These are phyloP conservation scores for Zhuqinia jingwanae DNA, from an alignment of 2,888 invertebrate species.

Conservation along the genomic window DNA sequence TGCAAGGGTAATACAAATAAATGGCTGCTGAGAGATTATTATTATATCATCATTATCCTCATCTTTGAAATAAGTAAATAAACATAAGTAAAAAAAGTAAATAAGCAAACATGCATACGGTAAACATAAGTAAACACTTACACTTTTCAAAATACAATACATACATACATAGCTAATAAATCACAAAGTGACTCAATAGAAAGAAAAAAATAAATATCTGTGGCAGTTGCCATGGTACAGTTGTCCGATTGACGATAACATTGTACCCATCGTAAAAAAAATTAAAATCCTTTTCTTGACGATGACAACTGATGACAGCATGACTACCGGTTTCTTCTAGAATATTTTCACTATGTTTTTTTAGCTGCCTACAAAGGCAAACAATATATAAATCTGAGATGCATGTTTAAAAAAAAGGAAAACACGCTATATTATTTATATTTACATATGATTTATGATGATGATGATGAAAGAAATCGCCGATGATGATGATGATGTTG, in stretches of 20 bases:
- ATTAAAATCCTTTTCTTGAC: neutral
- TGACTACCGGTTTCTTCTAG: constrained; percentile 50
- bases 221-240: no score
- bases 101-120: no score
- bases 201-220: no score
- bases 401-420: neutral
- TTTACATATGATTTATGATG: neutral
- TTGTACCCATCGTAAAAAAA: no score
- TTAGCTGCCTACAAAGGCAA: neutral
- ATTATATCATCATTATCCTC: no score
- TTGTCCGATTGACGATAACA: no score
- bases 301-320: neutral
- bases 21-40: neutral
- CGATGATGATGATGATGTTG: neutral
- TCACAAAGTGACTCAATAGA: no score
- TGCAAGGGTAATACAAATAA: neutral
- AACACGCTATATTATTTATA: neutral
- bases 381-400: neutral
- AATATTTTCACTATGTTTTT: neutral
- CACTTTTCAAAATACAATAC: no score
- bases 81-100: no score
- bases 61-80: no score
- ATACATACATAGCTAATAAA: no score
- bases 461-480: constrained; percentile 9
- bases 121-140: no score